Percentiles rank a stretch among this genome's conserved stretches.
Evolutionary conservation across 2,888 invertebrate species (phyloP).

Genomic region (Tinea trinotella): DNA sequence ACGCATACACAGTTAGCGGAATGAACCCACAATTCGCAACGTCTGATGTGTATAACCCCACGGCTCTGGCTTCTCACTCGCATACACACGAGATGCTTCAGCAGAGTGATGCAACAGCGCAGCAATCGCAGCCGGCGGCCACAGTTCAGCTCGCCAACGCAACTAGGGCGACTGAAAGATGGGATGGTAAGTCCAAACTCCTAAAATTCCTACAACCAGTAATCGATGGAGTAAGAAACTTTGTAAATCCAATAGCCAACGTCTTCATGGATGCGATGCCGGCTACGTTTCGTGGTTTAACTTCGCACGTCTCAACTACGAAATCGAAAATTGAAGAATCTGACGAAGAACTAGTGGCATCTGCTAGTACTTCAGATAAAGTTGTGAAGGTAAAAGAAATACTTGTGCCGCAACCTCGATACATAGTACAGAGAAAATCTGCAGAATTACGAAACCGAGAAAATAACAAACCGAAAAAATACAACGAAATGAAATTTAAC

Average conservation of each 20-base stretch:
- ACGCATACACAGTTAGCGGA: slow-evolving; percentile 68
- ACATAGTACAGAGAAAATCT: slow-evolving; percentile 59
- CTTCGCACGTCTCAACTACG: slow-evolving; percentile 48
- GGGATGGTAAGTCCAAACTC: slow-evolving; percentile 68
- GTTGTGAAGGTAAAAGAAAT: slow-evolving; percentile 49
- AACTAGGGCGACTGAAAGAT: slow-evolving; percentile 61
- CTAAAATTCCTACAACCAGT: slow-evolving; percentile 61
- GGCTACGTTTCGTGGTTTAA: slow-evolving; percentile 54
- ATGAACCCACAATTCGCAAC: slow-evolving; percentile 63
- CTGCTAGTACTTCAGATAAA: slow-evolving; percentile 25
- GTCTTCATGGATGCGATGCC: slow-evolving; percentile 57
- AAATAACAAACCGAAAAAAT: slow-evolving; percentile 49
- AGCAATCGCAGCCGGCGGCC: slow-evolving; percentile 67
- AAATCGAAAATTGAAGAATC: slow-evolving; percentile 42
- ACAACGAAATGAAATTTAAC: slow-evolving; percentile 49
- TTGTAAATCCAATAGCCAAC: slow-evolving; percentile 55
- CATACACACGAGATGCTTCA: slow-evolving; percentile 58
- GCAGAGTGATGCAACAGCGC: slow-evolving; percentile 60
- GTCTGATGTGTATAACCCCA: slow-evolving; percentile 62
- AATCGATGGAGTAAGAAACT: slow-evolving; percentile 45
- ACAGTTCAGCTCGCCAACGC: slow-evolving; percentile 50
- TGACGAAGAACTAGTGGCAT: slow-evolving; percentile 29
- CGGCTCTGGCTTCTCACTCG: slow-evolving; percentile 49
- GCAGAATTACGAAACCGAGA: slow-evolving; percentile 34
- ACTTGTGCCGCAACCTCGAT: slow-evolving; percentile 54